Conservation (phyloP, 2,888 invertebrate species). For the Protodeltote pygarga region DNA sequence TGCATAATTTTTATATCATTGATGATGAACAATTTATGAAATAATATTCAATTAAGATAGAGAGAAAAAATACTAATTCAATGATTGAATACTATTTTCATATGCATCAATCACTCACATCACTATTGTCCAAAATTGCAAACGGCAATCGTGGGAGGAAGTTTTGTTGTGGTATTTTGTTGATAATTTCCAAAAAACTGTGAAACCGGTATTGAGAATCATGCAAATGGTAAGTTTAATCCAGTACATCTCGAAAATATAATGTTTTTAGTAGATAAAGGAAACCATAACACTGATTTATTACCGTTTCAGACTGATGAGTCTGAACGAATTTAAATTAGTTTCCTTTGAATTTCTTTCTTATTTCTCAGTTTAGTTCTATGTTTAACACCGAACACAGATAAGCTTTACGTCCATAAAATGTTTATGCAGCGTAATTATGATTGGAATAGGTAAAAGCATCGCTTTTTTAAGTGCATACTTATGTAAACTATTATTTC, state of each 20-base stretch:
- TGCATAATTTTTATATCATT: no score
- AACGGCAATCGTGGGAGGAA: slow-evolving; percentile 70
- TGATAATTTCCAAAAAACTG: slow-evolving; percentile 61
- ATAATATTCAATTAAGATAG: no score
- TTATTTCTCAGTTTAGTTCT: slow-evolving; percentile 9
- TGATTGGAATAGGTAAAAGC: slow-evolving; percentile 5
- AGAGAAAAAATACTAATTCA: background rate
- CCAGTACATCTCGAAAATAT: background rate
- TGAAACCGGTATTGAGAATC: slow-evolving; percentile 57
- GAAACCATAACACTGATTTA: background rate
- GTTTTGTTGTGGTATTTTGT: slow-evolving; percentile 78
- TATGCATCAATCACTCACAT: slow-evolving; percentile 35
- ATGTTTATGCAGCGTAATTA: background rate
- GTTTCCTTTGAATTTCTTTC: slow-evolving; percentile 26
- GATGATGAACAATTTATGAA: no score
- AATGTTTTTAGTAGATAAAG: background rate
- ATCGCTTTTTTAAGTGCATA: slow-evolving; percentile 11
- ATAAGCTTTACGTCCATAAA: background rate
- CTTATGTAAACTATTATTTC: slow-evolving; percentile 24
- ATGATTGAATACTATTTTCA: background rate
- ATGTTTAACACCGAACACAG: background rate
- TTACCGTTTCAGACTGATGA: slow-evolving; percentile 23
- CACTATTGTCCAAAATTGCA: slow-evolving; percentile 67
- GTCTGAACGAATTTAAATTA: slow-evolving; percentile 37
- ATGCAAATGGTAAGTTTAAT: slow-evolving; percentile 69